phyloP scores from a whole-genome alignment of 1,140 invertebrate genomes.

The Drosophila kikkawai region DNA sequence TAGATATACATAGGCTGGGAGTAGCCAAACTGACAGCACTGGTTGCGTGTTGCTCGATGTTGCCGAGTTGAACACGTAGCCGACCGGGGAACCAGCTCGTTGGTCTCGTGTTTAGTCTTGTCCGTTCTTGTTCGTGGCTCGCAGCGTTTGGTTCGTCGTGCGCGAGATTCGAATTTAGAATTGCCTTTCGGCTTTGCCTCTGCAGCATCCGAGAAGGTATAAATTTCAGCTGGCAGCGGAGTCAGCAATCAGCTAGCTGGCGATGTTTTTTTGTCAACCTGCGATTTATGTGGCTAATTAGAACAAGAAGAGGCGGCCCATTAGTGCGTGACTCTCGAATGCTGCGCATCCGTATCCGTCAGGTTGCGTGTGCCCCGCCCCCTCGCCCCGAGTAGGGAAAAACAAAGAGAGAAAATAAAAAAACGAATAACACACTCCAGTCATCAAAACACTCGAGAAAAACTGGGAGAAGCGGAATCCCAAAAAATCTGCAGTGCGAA shows the following conservation, averaged over 20 bases:
- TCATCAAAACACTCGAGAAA: slow-evolving; percentile 48
- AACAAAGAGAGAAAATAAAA: slow-evolving; percentile 6
- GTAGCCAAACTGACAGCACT: not conserved
- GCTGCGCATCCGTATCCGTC: slow-evolving; percentile 40
- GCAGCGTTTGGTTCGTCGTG: slow-evolving; percentile 58
- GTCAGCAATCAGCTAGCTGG: slow-evolving; percentile 3
- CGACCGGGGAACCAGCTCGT: slow-evolving; percentile 6
- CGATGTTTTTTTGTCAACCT: slow-evolving; percentile 33
- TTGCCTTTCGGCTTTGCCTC: slow-evolving; percentile 5
- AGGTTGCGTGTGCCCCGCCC: slow-evolving; percentile 37
- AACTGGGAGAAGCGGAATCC: slow-evolving; percentile 27
- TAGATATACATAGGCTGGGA: too few relatives aligned
- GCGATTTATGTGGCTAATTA: slow-evolving; percentile 56
- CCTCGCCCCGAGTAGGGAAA: slow-evolving; percentile 2
- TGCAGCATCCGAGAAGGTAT: slow-evolving; percentile 24
- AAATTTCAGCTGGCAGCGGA: slow-evolving; percentile 3
- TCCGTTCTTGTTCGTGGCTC: slow-evolving; percentile 51
- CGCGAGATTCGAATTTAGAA: slow-evolving; percentile 21
- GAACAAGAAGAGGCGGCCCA: slow-evolving; percentile 18
- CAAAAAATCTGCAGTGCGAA: slow-evolving; percentile 36
- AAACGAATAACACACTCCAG: slow-evolving; percentile 44
- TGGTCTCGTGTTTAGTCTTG: slow-evolving; percentile 39
- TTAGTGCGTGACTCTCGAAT: slow-evolving; percentile 45
- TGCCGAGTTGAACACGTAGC: not conserved
- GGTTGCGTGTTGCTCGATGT: slow-evolving; percentile 1